Percentiles rank a stretch among this genome's conserved stretches.
Evolutionary conservation across 2,113 vertebrate genomes (phyloP).

Genomic region (Cyanistes caeruleus): DNA sequence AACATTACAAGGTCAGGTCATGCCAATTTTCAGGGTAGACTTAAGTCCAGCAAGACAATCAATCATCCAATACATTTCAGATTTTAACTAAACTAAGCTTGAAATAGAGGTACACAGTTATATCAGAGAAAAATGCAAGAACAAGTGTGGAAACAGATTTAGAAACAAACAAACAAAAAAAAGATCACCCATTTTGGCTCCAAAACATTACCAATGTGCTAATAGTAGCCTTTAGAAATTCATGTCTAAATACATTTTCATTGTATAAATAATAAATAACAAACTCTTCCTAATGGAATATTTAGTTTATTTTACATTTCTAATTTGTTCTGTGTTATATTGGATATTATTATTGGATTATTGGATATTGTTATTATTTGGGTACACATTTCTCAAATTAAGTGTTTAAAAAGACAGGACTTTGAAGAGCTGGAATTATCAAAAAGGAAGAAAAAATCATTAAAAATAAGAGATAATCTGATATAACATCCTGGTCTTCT

Average conservation of each 20-base stretch:
- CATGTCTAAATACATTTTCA: neutral
- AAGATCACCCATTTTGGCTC: neutral
- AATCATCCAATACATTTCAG: neutral
- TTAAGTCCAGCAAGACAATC: neutral
- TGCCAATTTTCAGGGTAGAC: slow-evolving; percentile 7
- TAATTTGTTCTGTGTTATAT: neutral
- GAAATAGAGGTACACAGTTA: neutral
- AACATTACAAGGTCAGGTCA: neutral
- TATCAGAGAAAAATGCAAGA: neutral
- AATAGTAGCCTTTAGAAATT: neutral
- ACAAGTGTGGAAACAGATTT: neutral
- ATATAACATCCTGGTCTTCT: neutral
- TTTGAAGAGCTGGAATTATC: neutral
- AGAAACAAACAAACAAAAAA: neutral
- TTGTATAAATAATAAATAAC: neutral
- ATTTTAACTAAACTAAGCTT: slow-evolving; percentile 49
- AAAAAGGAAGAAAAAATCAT: neutral
- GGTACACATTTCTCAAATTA: neutral
- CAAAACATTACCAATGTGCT: neutral
- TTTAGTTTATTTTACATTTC: neutral
- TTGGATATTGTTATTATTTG: neutral
- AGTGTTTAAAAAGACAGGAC: neutral
- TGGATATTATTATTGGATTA: neutral
- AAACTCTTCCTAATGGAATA: neutral
- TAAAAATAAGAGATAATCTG: neutral